phyloP scores from a whole-genome alignment of 2,888 invertebrate species.

The Cheilosia grossa region DNA sequence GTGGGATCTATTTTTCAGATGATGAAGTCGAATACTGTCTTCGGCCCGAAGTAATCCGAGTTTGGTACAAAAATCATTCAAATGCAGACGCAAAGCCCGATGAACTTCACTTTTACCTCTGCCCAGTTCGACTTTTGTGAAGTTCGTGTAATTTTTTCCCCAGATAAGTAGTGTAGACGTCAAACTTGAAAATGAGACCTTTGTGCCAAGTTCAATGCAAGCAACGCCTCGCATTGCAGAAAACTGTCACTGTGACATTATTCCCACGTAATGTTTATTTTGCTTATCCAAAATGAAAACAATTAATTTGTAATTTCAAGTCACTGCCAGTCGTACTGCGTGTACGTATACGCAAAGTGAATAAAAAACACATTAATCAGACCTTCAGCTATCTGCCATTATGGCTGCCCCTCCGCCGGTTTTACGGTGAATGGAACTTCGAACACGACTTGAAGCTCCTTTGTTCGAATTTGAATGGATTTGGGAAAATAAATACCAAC shows the following conservation, averaged over 20 bases:
- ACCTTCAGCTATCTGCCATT: slow-evolving; percentile 33
- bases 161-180: background rate
- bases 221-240: background rate
- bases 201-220: background rate
- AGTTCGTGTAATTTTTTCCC: background rate
- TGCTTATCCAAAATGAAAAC: slow-evolving; percentile 15
- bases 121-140: background rate
- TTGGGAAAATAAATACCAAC: slow-evolving; percentile 18
- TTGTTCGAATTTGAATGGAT: slow-evolving; percentile 16
- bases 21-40: too few relatives aligned
- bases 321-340: slow-evolving; percentile 7
- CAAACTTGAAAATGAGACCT: background rate
- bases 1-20: too few relatives aligned
- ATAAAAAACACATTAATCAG: slow-evolving; percentile 13
- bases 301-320: slow-evolving; percentile 25
- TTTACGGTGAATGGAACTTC: slow-evolving; percentile 23
- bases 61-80: too few relatives aligned
- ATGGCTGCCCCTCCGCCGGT: slow-evolving; percentile 8
- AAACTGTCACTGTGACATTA: background rate
- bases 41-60: too few relatives aligned
- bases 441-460: slow-evolving; percentile 30
- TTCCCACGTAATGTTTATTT: slow-evolving; percentile 2
- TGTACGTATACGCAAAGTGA: background rate
- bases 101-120: background rate
- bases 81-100: background rate